phyloP scores from a whole-genome alignment of 2,797 vertebrate genomes.

The Petrocephalus schoutedeni region DNA sequence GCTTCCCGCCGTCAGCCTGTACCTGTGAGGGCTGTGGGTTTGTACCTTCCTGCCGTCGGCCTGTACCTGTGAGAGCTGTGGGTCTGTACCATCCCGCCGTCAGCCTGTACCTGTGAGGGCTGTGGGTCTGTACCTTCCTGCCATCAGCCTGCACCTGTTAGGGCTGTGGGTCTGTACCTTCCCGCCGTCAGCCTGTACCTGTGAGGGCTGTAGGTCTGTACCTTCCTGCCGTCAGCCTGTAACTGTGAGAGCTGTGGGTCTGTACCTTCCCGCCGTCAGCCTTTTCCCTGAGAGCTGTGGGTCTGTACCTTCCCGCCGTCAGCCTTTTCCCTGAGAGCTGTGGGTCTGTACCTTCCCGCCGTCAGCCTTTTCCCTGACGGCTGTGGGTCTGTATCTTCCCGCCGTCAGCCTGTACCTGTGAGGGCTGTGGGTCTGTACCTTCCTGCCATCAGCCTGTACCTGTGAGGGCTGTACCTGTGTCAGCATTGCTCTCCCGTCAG shows the following conservation, averaged over 20 bases:
- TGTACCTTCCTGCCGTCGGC: background rate
- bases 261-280: background rate
- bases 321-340: background rate
- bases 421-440: too few relatives aligned
- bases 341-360: background rate
- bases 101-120: background rate
- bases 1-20: background rate
- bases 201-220: too few relatives aligned
- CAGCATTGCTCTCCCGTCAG: too few relatives aligned
- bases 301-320: background rate
- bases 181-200: background rate
- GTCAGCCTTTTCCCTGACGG: too few relatives aligned
- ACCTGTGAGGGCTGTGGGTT: background rate
- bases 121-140: background rate
- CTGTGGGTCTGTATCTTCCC: too few relatives aligned
- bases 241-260: too few relatives aligned
- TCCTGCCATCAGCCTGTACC: background rate
- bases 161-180: background rate
- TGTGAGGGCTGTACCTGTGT: background rate
- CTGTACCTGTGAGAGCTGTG: background rate
- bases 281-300: background rate
- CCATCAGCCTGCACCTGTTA: background rate
- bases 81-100: background rate
- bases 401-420: too few relatives aligned
- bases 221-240: too few relatives aligned